Evolutionary conservation across 1,140 invertebrate species (phyloP).

Genomic region (Schmidtea mediterranea): DNA sequence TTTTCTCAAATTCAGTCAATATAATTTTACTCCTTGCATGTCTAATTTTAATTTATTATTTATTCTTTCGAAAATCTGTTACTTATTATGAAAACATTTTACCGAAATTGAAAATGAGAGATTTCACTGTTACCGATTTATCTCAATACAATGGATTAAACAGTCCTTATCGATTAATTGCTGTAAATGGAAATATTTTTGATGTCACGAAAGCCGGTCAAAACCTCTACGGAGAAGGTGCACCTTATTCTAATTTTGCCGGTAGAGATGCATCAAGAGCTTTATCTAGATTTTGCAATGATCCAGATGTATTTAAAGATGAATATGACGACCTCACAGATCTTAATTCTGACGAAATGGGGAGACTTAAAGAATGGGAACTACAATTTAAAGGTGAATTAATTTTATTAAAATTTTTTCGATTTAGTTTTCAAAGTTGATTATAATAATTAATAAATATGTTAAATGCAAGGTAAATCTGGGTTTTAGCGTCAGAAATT

Average conservation of each 20-base stretch:
- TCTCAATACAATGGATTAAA: slow-evolving; percentile 39
- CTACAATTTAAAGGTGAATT: slow-evolving; percentile 54
- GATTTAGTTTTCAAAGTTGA: too few species aligned
- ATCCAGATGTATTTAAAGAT: slow-evolving; percentile 37
- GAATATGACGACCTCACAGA: slow-evolving; percentile 73
- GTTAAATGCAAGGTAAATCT: too few species aligned
- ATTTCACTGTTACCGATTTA: slow-evolving; percentile 58
- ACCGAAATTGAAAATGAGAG: slow-evolving; percentile 16
- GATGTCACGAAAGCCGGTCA: slow-evolving; percentile 62
- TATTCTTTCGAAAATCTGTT: too few species aligned
- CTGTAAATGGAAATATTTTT: slow-evolving; percentile 76
- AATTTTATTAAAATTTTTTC: too few species aligned
- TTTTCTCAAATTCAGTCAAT: too few species aligned
- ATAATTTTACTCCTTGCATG: too few species aligned
- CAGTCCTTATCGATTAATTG: slow-evolving; percentile 64
- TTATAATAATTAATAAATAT: too few species aligned
- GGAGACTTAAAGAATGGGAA: slow-evolving; percentile 54
- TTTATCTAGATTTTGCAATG: slow-evolving; percentile 44
- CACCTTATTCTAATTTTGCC: slow-evolving; percentile 59
- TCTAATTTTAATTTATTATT: too few species aligned
- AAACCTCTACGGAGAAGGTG: slow-evolving; percentile 66
- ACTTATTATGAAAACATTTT: too few species aligned
- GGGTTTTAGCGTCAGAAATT: too few species aligned
- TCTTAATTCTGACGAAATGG: slow-evolving; percentile 38
- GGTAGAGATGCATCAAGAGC: slow-evolving; percentile 64